Conservation (phyloP, 37 sponge, comb jelly and placozoan species). For the Hexactinellida sp. region DNA sequence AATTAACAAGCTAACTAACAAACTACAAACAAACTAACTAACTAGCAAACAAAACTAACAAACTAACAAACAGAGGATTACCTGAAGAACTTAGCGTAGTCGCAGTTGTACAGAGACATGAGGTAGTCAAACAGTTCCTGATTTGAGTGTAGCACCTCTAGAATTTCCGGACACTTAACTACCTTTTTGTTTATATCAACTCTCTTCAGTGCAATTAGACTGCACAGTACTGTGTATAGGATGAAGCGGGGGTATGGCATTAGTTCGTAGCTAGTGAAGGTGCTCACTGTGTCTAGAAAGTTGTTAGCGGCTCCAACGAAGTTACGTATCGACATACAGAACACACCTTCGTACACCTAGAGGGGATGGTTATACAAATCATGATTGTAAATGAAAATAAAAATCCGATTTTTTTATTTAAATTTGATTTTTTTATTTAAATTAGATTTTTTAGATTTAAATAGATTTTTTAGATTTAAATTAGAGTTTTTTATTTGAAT, state of each 20-base stretch:
- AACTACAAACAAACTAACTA: not conserved
- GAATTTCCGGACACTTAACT: slow-evolving; percentile 75
- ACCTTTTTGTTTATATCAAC: slow-evolving; percentile 79
- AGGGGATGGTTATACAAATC: not conserved
- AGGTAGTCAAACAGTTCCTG: slow-evolving; percentile 55
- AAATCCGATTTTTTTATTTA: too few species aligned
- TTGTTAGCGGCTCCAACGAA: slow-evolving; percentile 71
- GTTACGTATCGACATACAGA: slow-evolving; percentile 70
- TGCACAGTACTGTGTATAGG: slow-evolving; percentile 74
- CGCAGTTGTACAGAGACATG: slow-evolving; percentile 79
- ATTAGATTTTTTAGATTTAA: too few species aligned
- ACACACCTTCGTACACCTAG: slow-evolving; percentile 71
- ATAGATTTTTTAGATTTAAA: too few species aligned
- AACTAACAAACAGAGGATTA: not conserved
- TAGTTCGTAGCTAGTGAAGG: slow-evolving; percentile 90
- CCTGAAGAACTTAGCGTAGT: slow-evolving; percentile 83
- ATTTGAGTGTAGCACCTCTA: slow-evolving; percentile 72
- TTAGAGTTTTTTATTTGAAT: too few species aligned
- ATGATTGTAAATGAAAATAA: too few species aligned
- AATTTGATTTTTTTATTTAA: too few species aligned
- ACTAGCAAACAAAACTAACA: not conserved
- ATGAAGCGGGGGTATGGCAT: slow-evolving; percentile 80
- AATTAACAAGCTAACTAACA: too few species aligned
- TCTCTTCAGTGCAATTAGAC: slow-evolving; percentile 71
- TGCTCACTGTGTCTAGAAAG: slow-evolving; percentile 93